Base-by-base conservation (phyloP, 2,797 vertebrate genomes). In the Tokudaia tokunoshimensis region DNA sequence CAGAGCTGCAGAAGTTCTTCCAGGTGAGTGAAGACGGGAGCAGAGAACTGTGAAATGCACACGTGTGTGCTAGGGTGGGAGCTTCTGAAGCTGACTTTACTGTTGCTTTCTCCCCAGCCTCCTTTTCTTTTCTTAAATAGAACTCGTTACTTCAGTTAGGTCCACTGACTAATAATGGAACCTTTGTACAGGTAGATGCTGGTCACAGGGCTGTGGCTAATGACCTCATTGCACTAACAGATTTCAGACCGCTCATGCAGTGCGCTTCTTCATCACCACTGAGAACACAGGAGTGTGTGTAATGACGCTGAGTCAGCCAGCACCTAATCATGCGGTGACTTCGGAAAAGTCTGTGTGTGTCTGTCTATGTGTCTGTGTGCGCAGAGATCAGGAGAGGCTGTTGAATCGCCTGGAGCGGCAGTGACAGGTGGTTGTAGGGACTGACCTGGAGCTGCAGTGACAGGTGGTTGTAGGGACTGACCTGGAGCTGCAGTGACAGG, bases 1-100 rank as follows among this genome's bases (percentile, higher is more conserved):
- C 99, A 70, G 99, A 99, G 50, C 96, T 99, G 47, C 99, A 99
- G 98, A 99, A 98, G 96, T 1, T 99, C 55, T 99, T 99, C 98
- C 99, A 99, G 99, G 99, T 99, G 99, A 98, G 88, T 34, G n/a
- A 65, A 88, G 55, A 52, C 10, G 12, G 87, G 26, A 95, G 47
- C 87, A 74, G 76, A 76, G 80, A 80, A 37, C 63, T 88, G 17
- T 91, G 67, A 83, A 85, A 29, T 22, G 41, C 41, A 37, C 22
- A 7, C 24, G 20, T 37, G 31, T 24, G 44, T 15, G 19, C 24
- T 20, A 41, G 44, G 19, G 3, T 14, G 57, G 76, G 22, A 65
- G 57, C 37, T 82, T 84, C 26, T 65, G 72, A 85, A 95, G 61
- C 31, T 2, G 20, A 57, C 14, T 22, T n/a, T 85, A 59, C 37